Conservation (phyloP, 2,113 vertebrate genomes). For the Protomyctophum bolini region DNA sequence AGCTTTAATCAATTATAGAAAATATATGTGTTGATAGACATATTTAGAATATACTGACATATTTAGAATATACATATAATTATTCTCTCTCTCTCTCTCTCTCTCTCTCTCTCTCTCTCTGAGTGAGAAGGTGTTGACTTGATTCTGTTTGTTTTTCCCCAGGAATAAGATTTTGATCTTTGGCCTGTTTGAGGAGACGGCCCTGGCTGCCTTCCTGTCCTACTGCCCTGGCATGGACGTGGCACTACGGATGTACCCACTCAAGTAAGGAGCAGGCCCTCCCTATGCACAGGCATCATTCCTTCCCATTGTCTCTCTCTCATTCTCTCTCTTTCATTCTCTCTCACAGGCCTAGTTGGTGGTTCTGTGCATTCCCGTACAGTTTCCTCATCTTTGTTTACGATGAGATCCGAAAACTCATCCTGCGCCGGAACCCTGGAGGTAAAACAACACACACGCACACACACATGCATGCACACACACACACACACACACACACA, state of each 20-base stretch:
- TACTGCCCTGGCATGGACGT: conserved; percentile 81
- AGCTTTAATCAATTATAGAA: no score
- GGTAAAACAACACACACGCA: conserved; percentile 67
- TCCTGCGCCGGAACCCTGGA: conserved; percentile 91
- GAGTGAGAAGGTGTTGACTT: not conserved
- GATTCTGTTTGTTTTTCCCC: not conserved
- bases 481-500: not conserved
- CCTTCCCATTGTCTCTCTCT: not conserved
- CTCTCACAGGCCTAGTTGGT: conserved; percentile 87
- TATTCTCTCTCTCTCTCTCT: conserved; percentile 6
- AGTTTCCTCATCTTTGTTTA: conserved; percentile 96
- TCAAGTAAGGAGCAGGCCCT: conserved; percentile 69
- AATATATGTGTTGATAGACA: no score
- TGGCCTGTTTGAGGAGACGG: conserved; percentile 80
- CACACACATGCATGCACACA: conserved; percentile 9
- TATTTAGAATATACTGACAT: no score
- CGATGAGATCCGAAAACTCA: conserved; percentile 91
- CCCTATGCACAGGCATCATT: not conserved
- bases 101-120: not conserved
- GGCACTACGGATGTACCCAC: conserved; percentile 81
- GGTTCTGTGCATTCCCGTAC: conserved; percentile 95
- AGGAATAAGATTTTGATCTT: conserved; percentile 86
- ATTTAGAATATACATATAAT: no score
- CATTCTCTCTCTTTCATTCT: not conserved
- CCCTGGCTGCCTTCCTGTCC: conserved; percentile 80